These are phyloP conservation scores for Calidris pygmaea DNA, from an alignment of 2,113 vertebrate genomes.

Conservation along the genomic window DNA sequence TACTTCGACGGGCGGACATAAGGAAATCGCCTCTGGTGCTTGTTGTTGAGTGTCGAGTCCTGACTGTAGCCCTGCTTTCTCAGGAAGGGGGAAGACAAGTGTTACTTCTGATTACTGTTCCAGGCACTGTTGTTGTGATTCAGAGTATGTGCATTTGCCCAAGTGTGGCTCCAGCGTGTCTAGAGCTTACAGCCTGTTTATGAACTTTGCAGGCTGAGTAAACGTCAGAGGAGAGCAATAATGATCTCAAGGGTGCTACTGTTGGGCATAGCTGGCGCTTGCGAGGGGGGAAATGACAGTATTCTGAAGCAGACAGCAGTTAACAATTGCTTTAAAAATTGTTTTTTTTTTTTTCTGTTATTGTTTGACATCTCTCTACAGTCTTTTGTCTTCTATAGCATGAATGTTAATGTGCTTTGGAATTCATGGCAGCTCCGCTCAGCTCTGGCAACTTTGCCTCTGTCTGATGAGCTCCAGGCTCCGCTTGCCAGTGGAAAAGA, in stretches of 20 bases:
- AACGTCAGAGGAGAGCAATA: not conserved
- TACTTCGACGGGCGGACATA: slow-evolving; percentile 63
- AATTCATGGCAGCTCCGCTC: slow-evolving; percentile 91
- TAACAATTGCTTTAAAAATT: not conserved
- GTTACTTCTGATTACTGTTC: not conserved
- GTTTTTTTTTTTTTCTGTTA: not conserved
- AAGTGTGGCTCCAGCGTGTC: accelerated
- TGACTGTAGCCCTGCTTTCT: slow-evolving; percentile 57
- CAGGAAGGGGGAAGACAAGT: not conserved
- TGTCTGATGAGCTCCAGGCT: slow-evolving; percentile 96
- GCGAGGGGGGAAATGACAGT: accelerated
- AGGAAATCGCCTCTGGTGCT: slow-evolving; percentile 56
- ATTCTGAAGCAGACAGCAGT: not conserved
- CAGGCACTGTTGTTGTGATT: not conserved
- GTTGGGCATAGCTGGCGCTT: not conserved
- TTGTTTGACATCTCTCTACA: not conserved
- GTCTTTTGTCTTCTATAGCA: slow-evolving; percentile 34
- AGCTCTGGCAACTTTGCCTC: slow-evolving; percentile 68
- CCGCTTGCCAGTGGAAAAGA: slow-evolving; percentile 94
- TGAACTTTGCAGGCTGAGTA: not conserved
- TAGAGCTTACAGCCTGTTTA: not conserved
- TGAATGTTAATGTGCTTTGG: slow-evolving; percentile 46
- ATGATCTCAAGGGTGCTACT: not conserved
- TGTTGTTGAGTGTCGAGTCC: slow-evolving; percentile 70
- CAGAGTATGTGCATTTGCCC: not conserved